Conservation (phyloP, 2,113 vertebrate genomes). For the Pluvialis apricaria region DNA sequence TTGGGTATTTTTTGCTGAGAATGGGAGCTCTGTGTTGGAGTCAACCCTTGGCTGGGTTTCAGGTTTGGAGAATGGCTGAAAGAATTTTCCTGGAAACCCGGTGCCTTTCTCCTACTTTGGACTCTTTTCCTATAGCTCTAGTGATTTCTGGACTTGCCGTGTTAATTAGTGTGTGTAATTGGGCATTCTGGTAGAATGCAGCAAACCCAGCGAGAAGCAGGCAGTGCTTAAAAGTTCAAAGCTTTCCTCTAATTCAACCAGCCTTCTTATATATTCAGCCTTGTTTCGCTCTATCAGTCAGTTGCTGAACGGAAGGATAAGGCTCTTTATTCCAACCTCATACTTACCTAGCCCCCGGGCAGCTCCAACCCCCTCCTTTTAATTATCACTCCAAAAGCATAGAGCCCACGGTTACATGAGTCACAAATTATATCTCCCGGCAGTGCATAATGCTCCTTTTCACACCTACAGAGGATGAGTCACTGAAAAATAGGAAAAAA, state of each 20-base stretch:
- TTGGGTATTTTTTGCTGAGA: background rate
- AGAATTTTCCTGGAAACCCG: background rate
- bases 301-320: background rate
- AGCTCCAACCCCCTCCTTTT: slow-evolving; percentile 42
- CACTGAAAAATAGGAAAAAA: background rate
- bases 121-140: background rate
- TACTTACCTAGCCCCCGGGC: background rate
- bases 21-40: background rate
- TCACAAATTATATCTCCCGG: slow-evolving; percentile 55
- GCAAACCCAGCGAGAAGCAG: background rate
- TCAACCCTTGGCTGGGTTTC: background rate
- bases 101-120: background rate
- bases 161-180: background rate
- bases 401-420: slow-evolving; percentile 36
- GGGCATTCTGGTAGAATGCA: background rate
- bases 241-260: background rate
- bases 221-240: background rate
- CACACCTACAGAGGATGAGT: slow-evolving; percentile 59
- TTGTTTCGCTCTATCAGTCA: background rate
- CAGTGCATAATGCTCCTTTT: slow-evolving; percentile 24
- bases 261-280: background rate
- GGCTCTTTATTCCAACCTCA: slow-evolving; percentile 2
- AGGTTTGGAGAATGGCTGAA: background rate
- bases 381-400: slow-evolving; percentile 38
- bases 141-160: background rate